Percentiles rank a stretch among this genome's conserved stretches.
Conservation (phyloP, 2,888 invertebrate genomes). For the Tiphia femorata region DNA sequence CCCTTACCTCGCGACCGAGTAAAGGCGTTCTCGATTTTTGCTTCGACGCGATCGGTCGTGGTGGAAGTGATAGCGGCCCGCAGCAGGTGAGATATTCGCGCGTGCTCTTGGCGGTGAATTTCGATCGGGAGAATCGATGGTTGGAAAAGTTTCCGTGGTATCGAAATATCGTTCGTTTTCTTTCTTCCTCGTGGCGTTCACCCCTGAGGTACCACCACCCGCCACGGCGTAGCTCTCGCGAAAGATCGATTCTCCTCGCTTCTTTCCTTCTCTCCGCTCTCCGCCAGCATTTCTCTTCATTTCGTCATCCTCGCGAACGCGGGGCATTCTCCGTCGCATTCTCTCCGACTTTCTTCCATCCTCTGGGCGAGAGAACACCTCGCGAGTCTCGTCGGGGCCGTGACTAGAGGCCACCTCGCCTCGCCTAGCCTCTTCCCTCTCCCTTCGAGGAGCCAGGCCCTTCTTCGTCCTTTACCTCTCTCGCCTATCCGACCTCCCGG, state of each 20-base stretch:
- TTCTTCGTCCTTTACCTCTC: background rate
- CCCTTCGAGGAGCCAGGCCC: background rate
- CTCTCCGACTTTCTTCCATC: background rate
- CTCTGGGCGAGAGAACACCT: no score
- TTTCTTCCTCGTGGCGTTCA: background rate
- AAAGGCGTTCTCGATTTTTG: no score
- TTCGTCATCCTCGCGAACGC: background rate
- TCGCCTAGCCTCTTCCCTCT: background rate
- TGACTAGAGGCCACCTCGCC: background rate
- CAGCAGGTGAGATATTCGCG: no score
- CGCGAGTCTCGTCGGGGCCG: background rate
- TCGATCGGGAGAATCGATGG: no score
- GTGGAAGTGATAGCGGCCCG: no score
- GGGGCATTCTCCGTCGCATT: background rate
- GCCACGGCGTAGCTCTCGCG: background rate
- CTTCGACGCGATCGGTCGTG: no score
- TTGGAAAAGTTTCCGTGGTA: no score
- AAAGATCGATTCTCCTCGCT: background rate
- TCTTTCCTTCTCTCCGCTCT: background rate
- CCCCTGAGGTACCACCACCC: no score
- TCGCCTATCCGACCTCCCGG: no score
- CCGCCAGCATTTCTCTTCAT: background rate
- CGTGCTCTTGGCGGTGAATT: no score
- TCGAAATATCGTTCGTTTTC: no score
- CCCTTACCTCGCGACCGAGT: no score